Evolutionary conservation across 2,888 invertebrate species (phyloP), one percentile per base, ranked within the genome.

Genomic region (Dione juno): DNA sequence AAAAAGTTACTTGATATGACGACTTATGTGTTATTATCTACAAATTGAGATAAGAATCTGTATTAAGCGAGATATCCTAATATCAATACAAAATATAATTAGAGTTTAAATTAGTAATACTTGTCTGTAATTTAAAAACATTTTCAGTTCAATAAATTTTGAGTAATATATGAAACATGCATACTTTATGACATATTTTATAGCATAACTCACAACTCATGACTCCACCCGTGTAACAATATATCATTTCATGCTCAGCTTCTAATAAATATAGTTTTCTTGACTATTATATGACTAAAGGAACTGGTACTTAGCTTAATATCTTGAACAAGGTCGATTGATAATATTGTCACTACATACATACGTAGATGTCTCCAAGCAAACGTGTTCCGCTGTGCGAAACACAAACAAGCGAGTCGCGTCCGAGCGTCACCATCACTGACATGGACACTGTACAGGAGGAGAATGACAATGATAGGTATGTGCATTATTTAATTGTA

Each of bases 361-460:
- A 50, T 50, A 19, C 19, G 16, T 54, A 92, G 92, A 93, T 93
- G 92, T 92, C 84, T 85, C 87, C 88, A 61, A 78, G 82, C 70
- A 89, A 86, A 79, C 85, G 88, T 71, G 81, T 80, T 69, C 82
- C 88, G 77, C 83, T 87, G 78, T 81, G 84, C 74, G 90, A 90
- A 73, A 78, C 61, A 45, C 61, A 45, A 61, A 61, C 85, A 79
- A 81, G 76, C 75, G 91, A 90, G 75, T 70, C 83, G 77, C 86
- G 88, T 69, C 90, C 92, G 70, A 85, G 82, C 75, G 87, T 91
- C 81, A 88, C 88, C 41, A 83, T 92, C 74, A 90, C 90, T 28
- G 93, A 93, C 79, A 93, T 93, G 93, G 93, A 93, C 77, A 92
- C 93, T 5, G 92, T 93, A 35, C 92, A 92, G 67, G 93, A 93